phyloP scores from a whole-genome alignment of 2,888 invertebrate species.

The Callimorpha dominula region DNA sequence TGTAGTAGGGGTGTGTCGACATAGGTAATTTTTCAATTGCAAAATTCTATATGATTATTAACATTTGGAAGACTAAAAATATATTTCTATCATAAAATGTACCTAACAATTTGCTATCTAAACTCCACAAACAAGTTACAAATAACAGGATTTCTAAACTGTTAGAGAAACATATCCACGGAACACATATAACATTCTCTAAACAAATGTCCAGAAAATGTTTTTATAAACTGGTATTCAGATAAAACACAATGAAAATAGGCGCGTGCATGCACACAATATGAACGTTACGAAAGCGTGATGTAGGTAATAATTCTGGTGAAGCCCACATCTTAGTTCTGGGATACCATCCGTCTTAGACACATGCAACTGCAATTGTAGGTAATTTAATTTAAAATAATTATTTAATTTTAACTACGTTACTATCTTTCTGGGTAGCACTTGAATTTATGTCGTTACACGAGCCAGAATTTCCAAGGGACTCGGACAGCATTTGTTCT shows the following conservation, averaged over 20 bases:
- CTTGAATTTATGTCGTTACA: neutral
- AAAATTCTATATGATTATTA: neutral
- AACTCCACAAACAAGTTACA: neutral
- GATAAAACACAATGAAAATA: constrained; percentile 60
- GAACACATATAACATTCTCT: neutral
- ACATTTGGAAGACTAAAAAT: neutral
- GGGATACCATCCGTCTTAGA: neutral
- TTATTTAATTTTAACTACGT: neutral
- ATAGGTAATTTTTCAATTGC: neutral
- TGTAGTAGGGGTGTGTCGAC: neutral
- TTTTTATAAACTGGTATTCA: constrained; percentile 23
- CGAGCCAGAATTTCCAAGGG: too few species aligned
- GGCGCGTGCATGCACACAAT: constrained; percentile 33
- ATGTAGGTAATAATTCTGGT: neutral
- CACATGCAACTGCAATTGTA: neutral
- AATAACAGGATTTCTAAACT: neutral
- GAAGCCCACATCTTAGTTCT: neutral
- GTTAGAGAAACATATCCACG: constrained; percentile 4
- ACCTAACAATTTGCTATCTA: neutral
- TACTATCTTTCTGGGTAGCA: neutral
- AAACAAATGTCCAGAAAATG: neutral
- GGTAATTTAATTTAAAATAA: neutral
- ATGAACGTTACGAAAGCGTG: constrained; percentile 13
- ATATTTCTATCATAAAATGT: neutral
- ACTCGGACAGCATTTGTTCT: neutral